Percentiles rank a stretch among this genome's conserved stretches.
These are phyloP conservation scores for Clistopyga incitator DNA, from an alignment of 2,888 invertebrate genomes.

Conservation along the genomic window DNA sequence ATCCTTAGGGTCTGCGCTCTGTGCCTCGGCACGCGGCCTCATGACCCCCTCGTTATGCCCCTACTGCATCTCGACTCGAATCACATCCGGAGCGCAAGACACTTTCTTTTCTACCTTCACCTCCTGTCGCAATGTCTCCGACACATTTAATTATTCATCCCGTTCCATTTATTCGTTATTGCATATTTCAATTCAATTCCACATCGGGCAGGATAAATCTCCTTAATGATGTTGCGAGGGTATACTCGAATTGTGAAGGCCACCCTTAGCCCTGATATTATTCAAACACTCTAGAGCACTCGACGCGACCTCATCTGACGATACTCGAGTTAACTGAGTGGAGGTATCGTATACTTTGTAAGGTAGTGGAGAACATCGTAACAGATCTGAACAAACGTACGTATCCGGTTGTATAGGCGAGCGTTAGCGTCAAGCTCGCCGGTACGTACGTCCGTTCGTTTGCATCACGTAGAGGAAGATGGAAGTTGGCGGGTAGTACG, in stretches of 20 bases:
- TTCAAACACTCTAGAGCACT: constrained; percentile 10
- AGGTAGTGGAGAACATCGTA: constrained; percentile 9
- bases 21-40: constrained; percentile 12
- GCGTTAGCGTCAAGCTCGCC: constrained; percentile 41
- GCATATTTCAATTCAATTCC: not conserved
- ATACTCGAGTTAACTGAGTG: constrained; percentile 12
- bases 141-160: constrained; percentile 7
- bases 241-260: not conserved
- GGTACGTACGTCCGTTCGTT: constrained; percentile 36
- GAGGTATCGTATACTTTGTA: not conserved
- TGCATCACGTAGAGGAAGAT: constrained; percentile 53
- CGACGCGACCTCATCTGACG: not conserved
- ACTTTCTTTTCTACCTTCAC: constrained; percentile 14
- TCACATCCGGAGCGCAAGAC: constrained; percentile 6
- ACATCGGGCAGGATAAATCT: constrained; percentile 1
- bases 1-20: constrained; percentile 7
- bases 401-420: constrained; percentile 7
- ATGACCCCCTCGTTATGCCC: constrained; percentile 47
- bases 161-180: not conserved
- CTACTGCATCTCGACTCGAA: constrained; percentile 29
- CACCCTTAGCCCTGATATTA: constrained; percentile 14
- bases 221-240: constrained; percentile 1
- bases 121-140: not conserved
- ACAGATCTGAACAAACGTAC: constrained; percentile 45
- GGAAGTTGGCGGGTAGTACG: constrained; percentile 49